A percentile compares a stretch with the other conserved stretches of the same genome.
Evolutionary conservation across 2,113 vertebrate species (phyloP).

Genomic region (Brachirus orientalis): DNA sequence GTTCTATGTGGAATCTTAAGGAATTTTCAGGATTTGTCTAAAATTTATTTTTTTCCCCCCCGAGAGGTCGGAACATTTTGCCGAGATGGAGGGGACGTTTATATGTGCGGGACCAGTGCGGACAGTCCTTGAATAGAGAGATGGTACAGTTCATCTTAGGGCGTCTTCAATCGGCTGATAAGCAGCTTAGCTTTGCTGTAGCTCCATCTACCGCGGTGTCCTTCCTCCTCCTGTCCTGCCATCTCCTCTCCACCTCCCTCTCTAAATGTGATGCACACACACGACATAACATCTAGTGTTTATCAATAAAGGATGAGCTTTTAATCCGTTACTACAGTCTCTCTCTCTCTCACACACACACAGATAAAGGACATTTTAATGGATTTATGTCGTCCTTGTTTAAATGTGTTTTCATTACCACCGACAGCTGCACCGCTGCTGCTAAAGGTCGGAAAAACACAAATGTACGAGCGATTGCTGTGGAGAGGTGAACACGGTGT

Average conservation of each 20-base stretch:
- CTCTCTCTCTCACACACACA: not conserved
- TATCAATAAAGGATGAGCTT: constrained; percentile 51
- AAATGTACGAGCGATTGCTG: not conserved
- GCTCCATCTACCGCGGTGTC: not conserved
- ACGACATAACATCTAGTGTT: constrained; percentile 13
- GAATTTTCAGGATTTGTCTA: no score
- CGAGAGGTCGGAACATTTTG: no score
- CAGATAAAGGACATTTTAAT: not conserved
- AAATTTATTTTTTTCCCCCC: no score
- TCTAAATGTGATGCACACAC: constrained; percentile 7
- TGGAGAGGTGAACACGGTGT: no score
- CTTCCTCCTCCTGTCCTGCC: constrained; percentile 2
- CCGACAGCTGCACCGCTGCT: not conserved
- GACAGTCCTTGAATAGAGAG: no score
- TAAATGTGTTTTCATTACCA: not conserved
- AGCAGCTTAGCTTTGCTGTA: constrained; percentile 37
- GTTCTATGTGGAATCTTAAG: no score
- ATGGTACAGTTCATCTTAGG: not conserved
- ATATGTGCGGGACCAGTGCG: no score
- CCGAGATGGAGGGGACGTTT: no score
- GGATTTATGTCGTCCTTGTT: not conserved
- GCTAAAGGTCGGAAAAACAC: not conserved
- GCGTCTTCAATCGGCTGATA: constrained; percentile 35
- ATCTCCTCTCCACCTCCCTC: not conserved
- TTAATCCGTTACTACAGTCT: constrained; percentile 25